Base-by-base conservation (phyloP, 2,888 invertebrate genomes). In the Tinea trinotella region DNA sequence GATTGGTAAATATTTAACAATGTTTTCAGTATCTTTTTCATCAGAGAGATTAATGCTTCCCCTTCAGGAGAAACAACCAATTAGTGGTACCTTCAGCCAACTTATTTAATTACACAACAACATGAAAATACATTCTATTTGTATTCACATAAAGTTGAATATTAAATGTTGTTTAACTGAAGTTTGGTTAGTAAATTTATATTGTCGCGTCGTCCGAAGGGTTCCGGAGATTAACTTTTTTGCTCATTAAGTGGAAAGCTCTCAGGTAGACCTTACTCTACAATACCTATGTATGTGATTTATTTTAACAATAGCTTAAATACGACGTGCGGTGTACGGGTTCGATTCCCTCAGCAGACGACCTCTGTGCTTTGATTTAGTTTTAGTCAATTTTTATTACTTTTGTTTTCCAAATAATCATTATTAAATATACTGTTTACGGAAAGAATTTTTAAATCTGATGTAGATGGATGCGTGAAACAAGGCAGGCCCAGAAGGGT, bases 201-300 rank as follows among this genome's bases (percentile, higher is more conserved):
- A 18, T 50, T 50, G 50, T 50, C 50, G 50, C 50, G 22, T 24
- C 50, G 24, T 22, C 22, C 50, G 50, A 24, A 50, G 50, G 50
- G 50, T 22, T 50, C 20, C 24, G 24, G 12, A 24, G 50, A 50
- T 50, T 50, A 50, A 50, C 24, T 50, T 50, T 50, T 50, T 50
- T 50, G 50, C 50, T 50, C 50, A 50, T 50, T 50, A 50, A 50
- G 15, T 24, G 50, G 18, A 50, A 48, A 50, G 50, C 50, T 22
- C 50, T 50, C 50, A 50, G 50, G 50, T 50, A 50, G 24, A 3
- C 24, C 40, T 40, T 9, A n/a, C n/a, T n/a, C n/a, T 40, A 3
- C 13, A 4, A 3, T 40, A 30, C 40, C 40, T 30, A 30, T 30
- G n/a, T 12, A n/a, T 40, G 40, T 15, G 40, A 40, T 40, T 40